Evolutionary conservation across 2,888 invertebrate genomes (phyloP), one percentile per base, ranked within the genome.

Genomic region (Hypomecis atomaria): DNA sequence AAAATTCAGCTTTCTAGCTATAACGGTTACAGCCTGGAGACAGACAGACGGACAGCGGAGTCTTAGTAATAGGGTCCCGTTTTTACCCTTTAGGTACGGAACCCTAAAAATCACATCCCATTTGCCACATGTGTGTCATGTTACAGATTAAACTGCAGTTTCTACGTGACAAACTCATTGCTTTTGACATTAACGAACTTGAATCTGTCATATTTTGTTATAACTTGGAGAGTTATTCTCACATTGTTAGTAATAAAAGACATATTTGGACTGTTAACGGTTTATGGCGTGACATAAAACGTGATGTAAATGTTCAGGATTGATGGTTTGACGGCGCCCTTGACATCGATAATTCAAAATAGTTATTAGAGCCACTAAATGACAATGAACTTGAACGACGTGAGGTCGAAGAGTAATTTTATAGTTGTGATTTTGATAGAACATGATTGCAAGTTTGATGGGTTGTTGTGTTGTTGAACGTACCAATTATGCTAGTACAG

Each of bases 91-190:
- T n/a, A n/a, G n/a, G n/a, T n/a, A n/a, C n/a, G n/a, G n/a, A n/a
- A n/a, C n/a, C n/a, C n/a, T n/a, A n/a, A n/a, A 88, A 85, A 85
- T 83, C 78, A 74, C 70, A 76, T 73, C 65, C 76, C 82, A 84
- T 87, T 85, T 83, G 84, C 78, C 70, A 81, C 87, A 87, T 83
- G 83, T 87, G 86, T 82, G 33, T 36, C 23, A 13, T 13, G 13
- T n/a, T 45, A 23, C 45, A 5, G 45, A 45, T 13, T 23, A 2
- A 23, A 23, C 23, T 23, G 23, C 3, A 23, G 23, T 23, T 23
- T 40, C 40, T 6, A 3, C 10, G 40, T 40, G 40, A 9, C 40
- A 5, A 4, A 9, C 9, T 40, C 38, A 8, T 9, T 40, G 7
- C 40, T 40, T 10, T 10, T 4, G 69, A 56, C 52, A 59, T 44